These are phyloP conservation scores for Jordanella pulchra DNA, from an alignment of 2,797 vertebrate species.

Conservation along the genomic window DNA sequence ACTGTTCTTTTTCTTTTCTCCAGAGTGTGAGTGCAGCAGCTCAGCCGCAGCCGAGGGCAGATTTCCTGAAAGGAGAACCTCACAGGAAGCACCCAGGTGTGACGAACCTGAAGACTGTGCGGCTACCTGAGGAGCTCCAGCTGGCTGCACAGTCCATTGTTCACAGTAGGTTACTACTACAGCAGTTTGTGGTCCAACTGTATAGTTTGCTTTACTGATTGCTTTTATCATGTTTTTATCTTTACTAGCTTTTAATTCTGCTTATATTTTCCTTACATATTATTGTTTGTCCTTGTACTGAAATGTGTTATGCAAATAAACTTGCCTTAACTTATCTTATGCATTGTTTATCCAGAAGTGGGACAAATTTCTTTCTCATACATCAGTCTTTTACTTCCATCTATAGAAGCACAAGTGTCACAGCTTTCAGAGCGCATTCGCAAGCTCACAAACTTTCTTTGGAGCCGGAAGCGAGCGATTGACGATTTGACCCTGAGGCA, in stretches of 20 bases:
- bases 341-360: neutral
- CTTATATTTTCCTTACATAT: too few species aligned
- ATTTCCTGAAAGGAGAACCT: conserved; percentile 77
- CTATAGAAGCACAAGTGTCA: conserved; percentile 70
- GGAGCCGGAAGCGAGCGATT: conserved; percentile 84
- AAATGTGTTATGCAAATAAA: too few species aligned
- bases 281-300: too few species aligned
- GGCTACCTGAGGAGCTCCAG: conserved; percentile 77
- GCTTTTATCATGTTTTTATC: too few species aligned
- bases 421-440: conserved; percentile 63
- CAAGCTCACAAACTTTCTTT: conserved; percentile 82
- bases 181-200: too few species aligned
- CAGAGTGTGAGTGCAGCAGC: conserved; percentile 74
- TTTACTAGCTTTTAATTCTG: too few species aligned
- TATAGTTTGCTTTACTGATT: too few species aligned
- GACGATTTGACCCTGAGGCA: conserved; percentile 76
- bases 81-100: conserved; percentile 86
- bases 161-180: conserved; percentile 67
- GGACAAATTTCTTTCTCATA: neutral
- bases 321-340: too few species aligned
- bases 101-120: conserved; percentile 77
- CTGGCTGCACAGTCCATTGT: conserved; percentile 75
- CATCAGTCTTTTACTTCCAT: neutral
- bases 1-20: neutral
- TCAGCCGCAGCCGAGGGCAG: conserved; percentile 63